A percentile compares a stretch with the other conserved stretches of the same genome.
Evolutionary conservation across 2,113 vertebrate species (phyloP).

Genomic region (Salminus brasiliensis): DNA sequence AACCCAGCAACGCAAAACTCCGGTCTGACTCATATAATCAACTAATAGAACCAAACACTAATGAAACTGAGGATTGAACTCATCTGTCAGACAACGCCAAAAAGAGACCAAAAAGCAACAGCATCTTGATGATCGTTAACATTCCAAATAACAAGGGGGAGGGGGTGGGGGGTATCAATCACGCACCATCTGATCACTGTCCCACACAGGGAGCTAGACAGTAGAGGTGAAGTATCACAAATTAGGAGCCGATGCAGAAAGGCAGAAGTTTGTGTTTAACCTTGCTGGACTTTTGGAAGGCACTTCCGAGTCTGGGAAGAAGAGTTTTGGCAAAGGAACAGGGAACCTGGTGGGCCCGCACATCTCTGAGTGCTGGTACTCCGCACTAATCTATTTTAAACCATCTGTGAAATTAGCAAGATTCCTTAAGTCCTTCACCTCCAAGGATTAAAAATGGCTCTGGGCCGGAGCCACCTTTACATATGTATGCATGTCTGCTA

Average conservation of each 20-base stretch:
- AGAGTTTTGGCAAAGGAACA: slow-evolving; percentile 80
- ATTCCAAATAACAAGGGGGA: slow-evolving; percentile 13
- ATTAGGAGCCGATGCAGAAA: slow-evolving; percentile 63
- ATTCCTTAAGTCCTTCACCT: slow-evolving; percentile 86
- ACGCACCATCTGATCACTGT: slow-evolving; percentile 20
- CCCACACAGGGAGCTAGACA: slow-evolving; percentile 7
- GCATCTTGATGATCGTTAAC: slow-evolving; percentile 41
- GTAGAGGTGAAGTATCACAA: slow-evolving; percentile 46
- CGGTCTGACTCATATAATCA: too few species aligned
- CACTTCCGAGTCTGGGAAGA: slow-evolving; percentile 74
- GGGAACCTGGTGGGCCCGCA: slow-evolving; percentile 80
- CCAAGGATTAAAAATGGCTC: slow-evolving; percentile 81
- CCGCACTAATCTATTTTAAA: slow-evolving; percentile 87
- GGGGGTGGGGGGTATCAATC: slow-evolving; percentile 28
- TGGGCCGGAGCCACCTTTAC: slow-evolving; percentile 70
- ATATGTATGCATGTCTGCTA: slow-evolving; percentile 64
- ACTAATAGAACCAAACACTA: too few species aligned
- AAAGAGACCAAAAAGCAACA: slow-evolving; percentile 38
- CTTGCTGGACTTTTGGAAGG: slow-evolving; percentile 86
- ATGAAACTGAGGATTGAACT: too few species aligned
- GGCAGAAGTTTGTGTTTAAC: slow-evolving; percentile 83
- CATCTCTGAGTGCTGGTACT: slow-evolving; percentile 81
- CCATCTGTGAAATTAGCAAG: slow-evolving; percentile 88
- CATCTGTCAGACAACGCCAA: slow-evolving; percentile 38
- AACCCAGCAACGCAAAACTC: too few species aligned